phyloP scores from a whole-genome alignment of 2,797 vertebrate species.

The Xenopus petersii region DNA sequence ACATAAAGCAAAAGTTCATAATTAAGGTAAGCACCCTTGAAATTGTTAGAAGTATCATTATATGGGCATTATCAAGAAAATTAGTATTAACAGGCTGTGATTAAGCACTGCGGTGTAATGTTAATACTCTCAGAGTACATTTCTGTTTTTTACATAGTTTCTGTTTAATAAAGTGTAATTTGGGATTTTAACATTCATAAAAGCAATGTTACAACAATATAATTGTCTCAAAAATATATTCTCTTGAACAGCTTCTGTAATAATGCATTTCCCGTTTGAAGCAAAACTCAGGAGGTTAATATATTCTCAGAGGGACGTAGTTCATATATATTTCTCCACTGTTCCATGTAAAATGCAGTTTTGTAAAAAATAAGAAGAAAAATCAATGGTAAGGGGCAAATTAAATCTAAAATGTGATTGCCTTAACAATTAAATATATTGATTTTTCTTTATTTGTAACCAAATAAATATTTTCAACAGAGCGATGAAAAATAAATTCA shows the following conservation, averaged over 20 bases:
- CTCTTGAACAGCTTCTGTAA: background rate
- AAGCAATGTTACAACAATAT: conserved; percentile 2
- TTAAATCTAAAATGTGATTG: background rate
- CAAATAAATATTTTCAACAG: too few relatives aligned
- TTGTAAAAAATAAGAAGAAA: conserved; percentile 12
- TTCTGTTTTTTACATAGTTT: conserved; percentile 23
- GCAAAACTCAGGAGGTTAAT: conserved; percentile 19
- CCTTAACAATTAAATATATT: background rate
- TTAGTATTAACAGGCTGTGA: conserved; percentile 37
- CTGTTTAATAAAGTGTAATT: conserved; percentile 18
- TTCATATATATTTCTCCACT: background rate
- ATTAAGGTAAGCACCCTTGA: conserved; percentile 46
- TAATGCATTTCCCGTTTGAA: background rate
- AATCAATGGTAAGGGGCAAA: background rate
- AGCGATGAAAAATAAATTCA: too few relatives aligned
- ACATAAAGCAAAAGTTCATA: conserved; percentile 49
- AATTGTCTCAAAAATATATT: background rate
- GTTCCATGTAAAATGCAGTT: conserved; percentile 8
- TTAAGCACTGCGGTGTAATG: conserved; percentile 30
- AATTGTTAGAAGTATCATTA: conserved; percentile 43
- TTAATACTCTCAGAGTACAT: conserved; percentile 24
- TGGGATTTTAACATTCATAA: conserved; percentile 10
- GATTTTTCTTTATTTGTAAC: background rate
- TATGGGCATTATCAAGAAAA: conserved; percentile 48
- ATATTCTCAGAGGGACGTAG: conserved; percentile 3